Conservation (phyloP, 1,140 invertebrate genomes). For the Apis laboriosa region DNA sequence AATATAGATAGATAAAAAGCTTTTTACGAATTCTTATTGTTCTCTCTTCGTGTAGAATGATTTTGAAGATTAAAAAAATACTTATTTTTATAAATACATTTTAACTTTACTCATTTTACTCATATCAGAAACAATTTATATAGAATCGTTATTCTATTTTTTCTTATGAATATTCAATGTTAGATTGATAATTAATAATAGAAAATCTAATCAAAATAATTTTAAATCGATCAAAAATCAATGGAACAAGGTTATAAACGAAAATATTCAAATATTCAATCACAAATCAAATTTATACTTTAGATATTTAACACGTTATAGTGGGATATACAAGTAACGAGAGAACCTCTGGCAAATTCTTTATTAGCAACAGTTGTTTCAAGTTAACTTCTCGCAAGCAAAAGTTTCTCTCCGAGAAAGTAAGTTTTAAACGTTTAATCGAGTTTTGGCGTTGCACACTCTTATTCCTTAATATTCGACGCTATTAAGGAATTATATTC, state of each 20-base stretch:
- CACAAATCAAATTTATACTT: neutral
- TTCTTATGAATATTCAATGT: too few relatives aligned
- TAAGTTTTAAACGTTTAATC: constrained; percentile 29
- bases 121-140: too few relatives aligned
- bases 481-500: neutral
- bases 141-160: too few relatives aligned
- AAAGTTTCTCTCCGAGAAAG: neutral
- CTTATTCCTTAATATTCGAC: neutral
- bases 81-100: too few relatives aligned
- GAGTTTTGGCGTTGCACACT: neutral
- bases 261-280: neutral
- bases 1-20: neutral
- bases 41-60: too few relatives aligned
- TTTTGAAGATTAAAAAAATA: neutral
- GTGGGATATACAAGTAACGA: neutral
- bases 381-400: neutral
- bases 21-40: neutral
- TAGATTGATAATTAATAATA: too few relatives aligned
- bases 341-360: constrained; percentile 8
- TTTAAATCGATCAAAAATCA: too few relatives aligned
- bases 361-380: constrained; percentile 41
- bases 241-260: too few relatives aligned
- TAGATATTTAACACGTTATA: constrained; percentile 20
- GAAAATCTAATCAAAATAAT: too few relatives aligned
- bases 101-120: too few relatives aligned